Conservation (phyloP, 92 coral and sea anemone species). For the Scolanthus callimorphus region DNA sequence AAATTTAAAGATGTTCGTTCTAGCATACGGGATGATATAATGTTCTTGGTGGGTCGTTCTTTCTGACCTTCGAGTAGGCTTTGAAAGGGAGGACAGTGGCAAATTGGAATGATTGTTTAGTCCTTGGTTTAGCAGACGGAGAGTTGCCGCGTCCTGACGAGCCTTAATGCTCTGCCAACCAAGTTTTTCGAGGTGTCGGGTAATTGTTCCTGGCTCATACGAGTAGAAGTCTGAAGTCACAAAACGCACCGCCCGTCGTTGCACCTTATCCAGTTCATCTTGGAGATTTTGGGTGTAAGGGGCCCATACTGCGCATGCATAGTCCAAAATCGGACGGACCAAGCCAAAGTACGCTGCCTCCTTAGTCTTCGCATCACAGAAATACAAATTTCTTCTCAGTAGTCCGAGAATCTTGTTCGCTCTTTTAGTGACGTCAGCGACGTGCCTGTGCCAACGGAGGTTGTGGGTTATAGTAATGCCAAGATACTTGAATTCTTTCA, state of each 20-base stretch:
- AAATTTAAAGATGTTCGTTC: no score
- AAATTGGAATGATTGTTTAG: slow-evolving; percentile 1
- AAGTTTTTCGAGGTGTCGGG: neutral
- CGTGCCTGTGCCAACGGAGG: slow-evolving; percentile 4
- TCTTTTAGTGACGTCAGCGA: neutral
- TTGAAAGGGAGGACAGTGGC: slow-evolving; percentile 7
- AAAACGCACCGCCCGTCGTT: slow-evolving; percentile 3
- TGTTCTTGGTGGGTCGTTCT: no score
- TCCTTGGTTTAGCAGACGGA: slow-evolving; percentile 3
- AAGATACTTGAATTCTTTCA: slow-evolving; percentile 3
- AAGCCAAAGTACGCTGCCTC: slow-evolving; percentile 17
- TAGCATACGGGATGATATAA: no score
- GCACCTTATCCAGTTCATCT: slow-evolving; percentile 2
- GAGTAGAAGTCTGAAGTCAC: neutral
- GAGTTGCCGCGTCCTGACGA: slow-evolving; percentile 5
- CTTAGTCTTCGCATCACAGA: slow-evolving; percentile 3
- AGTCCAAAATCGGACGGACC: slow-evolving; percentile 11
- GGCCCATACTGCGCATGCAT: slow-evolving; percentile 10
- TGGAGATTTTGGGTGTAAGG: slow-evolving; percentile 2
- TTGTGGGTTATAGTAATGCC: slow-evolving; percentile 7
- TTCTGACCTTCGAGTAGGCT: neutral
- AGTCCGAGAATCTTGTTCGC: slow-evolving; percentile 12
- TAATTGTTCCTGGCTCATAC: neutral
- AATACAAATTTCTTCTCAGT: slow-evolving; percentile 3
- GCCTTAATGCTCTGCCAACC: neutral